Evolutionary conservation across 1,140 invertebrate species (phyloP).

Genomic region (Drosophila parvula): DNA sequence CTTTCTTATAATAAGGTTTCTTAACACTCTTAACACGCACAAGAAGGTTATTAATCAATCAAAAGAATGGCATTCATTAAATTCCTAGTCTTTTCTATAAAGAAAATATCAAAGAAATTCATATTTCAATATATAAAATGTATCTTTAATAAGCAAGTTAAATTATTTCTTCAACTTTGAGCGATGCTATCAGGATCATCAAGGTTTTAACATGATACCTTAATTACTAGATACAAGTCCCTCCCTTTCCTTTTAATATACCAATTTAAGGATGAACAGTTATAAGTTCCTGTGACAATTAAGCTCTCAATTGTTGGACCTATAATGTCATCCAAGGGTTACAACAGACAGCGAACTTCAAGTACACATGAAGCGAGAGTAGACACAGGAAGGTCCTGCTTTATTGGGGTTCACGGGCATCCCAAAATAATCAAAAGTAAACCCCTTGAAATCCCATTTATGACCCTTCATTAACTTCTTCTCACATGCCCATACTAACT

Average conservation of each 20-base stretch:
- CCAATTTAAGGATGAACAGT: constrained; percentile 5
- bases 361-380: constrained; percentile 10
- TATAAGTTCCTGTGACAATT: constrained; percentile 24
- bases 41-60: too few species aligned
- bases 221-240: constrained; percentile 2
- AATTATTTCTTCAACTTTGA: not conserved
- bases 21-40: too few species aligned
- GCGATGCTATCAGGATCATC: not conserved
- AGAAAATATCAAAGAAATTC: not conserved
- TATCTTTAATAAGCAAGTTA: not conserved
- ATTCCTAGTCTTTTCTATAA: too few species aligned
- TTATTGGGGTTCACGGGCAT: constrained; percentile 34
- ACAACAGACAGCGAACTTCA: constrained; percentile 15
- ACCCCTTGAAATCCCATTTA: constrained; percentile 33
- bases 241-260: not conserved
- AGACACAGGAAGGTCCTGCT: constrained; percentile 29
- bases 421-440: constrained; percentile 35
- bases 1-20: too few species aligned
- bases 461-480: constrained; percentile 43
- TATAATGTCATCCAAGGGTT: constrained; percentile 25
- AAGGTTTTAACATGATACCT: not conserved
- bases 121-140: not conserved
- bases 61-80: too few species aligned
- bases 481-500: constrained; percentile 55
- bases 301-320: constrained; percentile 27